Evolutionary conservation across 2,888 invertebrate genomes (phyloP), one percentile per base, ranked within the genome.

Genomic region (Drosophila dives): DNA sequence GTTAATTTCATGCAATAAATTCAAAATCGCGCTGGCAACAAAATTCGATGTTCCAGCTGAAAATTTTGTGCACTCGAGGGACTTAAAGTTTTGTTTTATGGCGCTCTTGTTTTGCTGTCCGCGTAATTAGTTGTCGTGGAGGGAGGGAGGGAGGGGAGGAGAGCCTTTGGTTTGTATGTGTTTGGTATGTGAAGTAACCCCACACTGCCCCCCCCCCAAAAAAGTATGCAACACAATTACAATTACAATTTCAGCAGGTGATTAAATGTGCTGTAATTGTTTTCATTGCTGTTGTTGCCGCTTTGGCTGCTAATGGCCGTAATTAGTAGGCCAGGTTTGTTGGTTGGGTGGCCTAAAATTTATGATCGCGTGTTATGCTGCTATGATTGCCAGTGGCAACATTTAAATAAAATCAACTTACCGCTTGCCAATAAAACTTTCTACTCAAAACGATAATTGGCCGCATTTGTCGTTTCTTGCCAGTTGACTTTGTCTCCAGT

Each of bases 211-310:
- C 3, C 34, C 5, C 29, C 29, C 49, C 49, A 29, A 49, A 64
- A 83, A 86, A 91, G 88, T 90, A 86, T 86, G 89, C 80, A 89
- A 73, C 81, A 87, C 90, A 92, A 92, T 91, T 91, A 87, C 90
- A 92, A 92, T 91, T 91, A 91, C 89, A 91, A 86, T 91, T 86
- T 91, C 90, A 88, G 86, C 91, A 91, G 91, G 91, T 91, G 91
- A 91, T 91, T 92, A 91, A 92, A 92, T 90, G 89, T 85, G 75
- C 83, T 80, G 85, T 92, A 91, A 92, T 92, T 91, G 91, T 90
- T 91, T 91, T 86, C 83, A 82, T 77, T 82, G 55, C 73, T 84
- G 80, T 74, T 84, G 67, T 58, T 72, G 80, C 66, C 69, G 74
- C 72, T 63, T 49, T 64, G 23, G 23, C 23, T 23, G 69, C 85